Base-by-base conservation (phyloP, 1,140 invertebrate species). In the Conopomorpha cramerella region DNA sequence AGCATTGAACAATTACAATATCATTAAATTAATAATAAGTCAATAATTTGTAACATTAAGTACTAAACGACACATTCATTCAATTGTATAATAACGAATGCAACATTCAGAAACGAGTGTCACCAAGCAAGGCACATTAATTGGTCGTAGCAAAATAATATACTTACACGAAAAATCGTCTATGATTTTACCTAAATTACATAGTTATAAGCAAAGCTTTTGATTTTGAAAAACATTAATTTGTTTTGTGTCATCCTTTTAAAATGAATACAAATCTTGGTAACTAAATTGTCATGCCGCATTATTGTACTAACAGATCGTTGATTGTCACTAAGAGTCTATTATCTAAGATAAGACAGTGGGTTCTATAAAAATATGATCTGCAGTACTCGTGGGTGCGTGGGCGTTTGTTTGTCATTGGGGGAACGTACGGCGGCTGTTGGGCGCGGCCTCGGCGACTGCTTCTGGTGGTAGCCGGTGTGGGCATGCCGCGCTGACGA, bases 281-380 rank as follows among this genome's bases (percentile, higher is more conserved):
- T 51, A 51, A 51, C 49, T 51, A 34, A 41, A 30, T 18, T 27
- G 28, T 32, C n/a, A n/a, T n/a, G n/a, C n/a, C n/a, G n/a, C n/a
- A n/a, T n/a, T n/a, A n/a, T n/a, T n/a, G n/a, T n/a, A n/a, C n/a
- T n/a, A n/a, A n/a, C n/a, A n/a, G n/a, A n/a, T n/a, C n/a, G n/a
- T n/a, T n/a, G n/a, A n/a, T n/a, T n/a, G n/a, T n/a, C n/a, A n/a
- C n/a, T n/a, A 19, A 36, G 18, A 41, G 18, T 49, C 33, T 46
- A 23, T 40, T 43, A 27, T 27, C 11, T 23, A 46, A 47, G 27
- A 49, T 49, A 45, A 51, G 54, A 54, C 43, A 46, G 43, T 48
- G 34, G 53, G 34, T 68, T 58, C 62, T 76, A 76, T 72, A 76
- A 76, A 46, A 72, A 74, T 76, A 77, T 63, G 39, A 80, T 62